Percentiles rank a stretch among this genome's conserved stretches.
Conservation (phyloP, 92 coral and sea anemone species). For the Hydrozoanthus gracilis region DNA sequence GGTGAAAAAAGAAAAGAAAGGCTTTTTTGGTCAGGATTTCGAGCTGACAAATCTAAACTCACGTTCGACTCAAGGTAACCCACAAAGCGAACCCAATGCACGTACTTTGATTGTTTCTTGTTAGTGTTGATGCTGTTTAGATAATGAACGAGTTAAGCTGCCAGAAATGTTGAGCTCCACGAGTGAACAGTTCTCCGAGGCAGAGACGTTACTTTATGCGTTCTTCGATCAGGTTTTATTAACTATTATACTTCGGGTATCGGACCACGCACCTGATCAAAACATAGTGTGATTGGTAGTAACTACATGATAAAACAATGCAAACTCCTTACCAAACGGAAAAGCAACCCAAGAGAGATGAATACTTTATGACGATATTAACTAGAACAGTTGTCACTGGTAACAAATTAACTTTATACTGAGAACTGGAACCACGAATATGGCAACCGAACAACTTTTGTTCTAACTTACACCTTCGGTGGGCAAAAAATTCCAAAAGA, state of each 20-base stretch:
- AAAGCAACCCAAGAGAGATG: slow-evolving; percentile 7
- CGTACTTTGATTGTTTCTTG: background rate
- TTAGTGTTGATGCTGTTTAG: background rate
- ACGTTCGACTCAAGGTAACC: background rate
- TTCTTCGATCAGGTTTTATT: background rate
- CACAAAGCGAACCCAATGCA: slow-evolving; percentile 3
- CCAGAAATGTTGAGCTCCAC: background rate
- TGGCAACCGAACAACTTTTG: background rate
- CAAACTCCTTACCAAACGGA: slow-evolving; percentile 19
- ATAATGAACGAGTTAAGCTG: background rate
- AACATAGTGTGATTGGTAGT: background rate
- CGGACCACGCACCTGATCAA: slow-evolving; percentile 29
- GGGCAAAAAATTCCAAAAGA: no score
- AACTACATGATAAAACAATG: slow-evolving; percentile 1
- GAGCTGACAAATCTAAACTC: background rate
- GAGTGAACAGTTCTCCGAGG: background rate
- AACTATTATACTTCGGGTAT: background rate
- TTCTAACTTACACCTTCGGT: no score
- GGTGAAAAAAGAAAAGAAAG: background rate
- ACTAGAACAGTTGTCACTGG: slow-evolving; percentile 22
- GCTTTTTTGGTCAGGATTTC: background rate
- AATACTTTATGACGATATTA: background rate
- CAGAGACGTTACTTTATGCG: background rate
- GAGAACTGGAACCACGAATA: background rate
- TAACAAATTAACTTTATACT: slow-evolving; percentile 4